Percentiles rank a stretch among this genome's conserved stretches.
Conservation (phyloP, 2,888 invertebrate genomes). For the Synergus gifuensis region DNA sequence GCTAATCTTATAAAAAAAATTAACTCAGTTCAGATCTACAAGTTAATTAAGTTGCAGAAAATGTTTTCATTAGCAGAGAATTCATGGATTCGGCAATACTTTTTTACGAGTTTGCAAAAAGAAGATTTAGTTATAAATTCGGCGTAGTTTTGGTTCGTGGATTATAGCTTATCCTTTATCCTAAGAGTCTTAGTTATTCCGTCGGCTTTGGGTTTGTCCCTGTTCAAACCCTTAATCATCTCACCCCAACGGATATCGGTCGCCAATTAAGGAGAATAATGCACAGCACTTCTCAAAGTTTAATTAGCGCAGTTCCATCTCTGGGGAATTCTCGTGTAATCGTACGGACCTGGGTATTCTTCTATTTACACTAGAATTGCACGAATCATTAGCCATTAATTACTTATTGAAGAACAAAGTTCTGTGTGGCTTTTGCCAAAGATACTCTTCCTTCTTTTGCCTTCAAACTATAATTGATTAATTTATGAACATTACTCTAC, state of each 20-base stretch:
- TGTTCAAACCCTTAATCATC: slow-evolving; percentile 44
- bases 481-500: too few relatives aligned
- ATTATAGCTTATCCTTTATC: background rate
- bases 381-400: slow-evolving; percentile 31
- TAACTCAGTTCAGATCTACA: background rate
- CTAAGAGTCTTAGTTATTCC: slow-evolving; percentile 10
- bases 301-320: slow-evolving; percentile 51
- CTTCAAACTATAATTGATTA: too few relatives aligned
- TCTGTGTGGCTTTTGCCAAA: background rate
- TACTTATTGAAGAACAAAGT: slow-evolving; percentile 43
- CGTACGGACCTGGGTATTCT: slow-evolving; percentile 26
- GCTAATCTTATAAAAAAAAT: too few relatives aligned
- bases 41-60: background rate
- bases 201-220: slow-evolving; percentile 29
- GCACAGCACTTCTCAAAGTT: slow-evolving; percentile 44
- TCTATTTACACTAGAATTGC: slow-evolving; percentile 33
- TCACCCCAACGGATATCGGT: slow-evolving; percentile 46
- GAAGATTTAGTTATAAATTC: background rate
- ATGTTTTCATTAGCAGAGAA: background rate
- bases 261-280: slow-evolving; percentile 53
- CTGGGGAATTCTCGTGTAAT: slow-evolving; percentile 30
- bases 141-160: background rate
- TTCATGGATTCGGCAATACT: background rate
- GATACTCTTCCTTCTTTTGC: too few relatives aligned
- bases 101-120: background rate